phyloP scores from a whole-genome alignment of 2,888 invertebrate genomes.

The Drosophila formosana region DNA sequence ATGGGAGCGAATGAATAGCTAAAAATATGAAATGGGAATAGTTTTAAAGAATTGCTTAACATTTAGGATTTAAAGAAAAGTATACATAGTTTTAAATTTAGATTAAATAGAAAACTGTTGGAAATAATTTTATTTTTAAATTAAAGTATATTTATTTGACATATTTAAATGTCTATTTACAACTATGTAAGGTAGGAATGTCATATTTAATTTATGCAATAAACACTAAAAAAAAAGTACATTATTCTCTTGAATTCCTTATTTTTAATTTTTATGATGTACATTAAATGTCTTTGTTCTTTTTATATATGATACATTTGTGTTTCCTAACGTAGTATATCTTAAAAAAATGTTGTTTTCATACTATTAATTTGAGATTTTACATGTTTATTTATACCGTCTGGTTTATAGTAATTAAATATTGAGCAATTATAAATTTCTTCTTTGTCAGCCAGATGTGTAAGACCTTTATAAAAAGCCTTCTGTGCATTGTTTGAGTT shows the following conservation, averaged over 20 bases:
- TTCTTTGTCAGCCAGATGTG: background rate
- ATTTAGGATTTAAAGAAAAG: background rate
- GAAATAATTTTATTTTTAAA: background rate
- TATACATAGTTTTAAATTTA: background rate
- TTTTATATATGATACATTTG: too few species aligned
- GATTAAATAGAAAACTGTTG: background rate
- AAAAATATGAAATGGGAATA: background rate
- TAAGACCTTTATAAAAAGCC: conserved; percentile 15
- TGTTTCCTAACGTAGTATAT: too few species aligned
- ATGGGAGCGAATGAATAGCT: background rate
- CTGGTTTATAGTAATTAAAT: too few species aligned
- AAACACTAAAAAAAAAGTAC: too few species aligned
- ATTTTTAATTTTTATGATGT: too few species aligned
- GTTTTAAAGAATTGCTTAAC: background rate
- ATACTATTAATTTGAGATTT: too few species aligned
- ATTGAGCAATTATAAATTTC: background rate
- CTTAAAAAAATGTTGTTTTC: background rate
- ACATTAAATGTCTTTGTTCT: too few species aligned
- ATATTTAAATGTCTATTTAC: too few species aligned
- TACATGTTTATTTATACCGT: too few species aligned
- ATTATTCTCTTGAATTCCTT: too few species aligned
- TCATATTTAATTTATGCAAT: too few species aligned
- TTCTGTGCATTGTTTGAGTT: conserved; percentile 40
- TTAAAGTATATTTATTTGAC: background rate
- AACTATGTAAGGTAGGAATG: too few species aligned